phyloP scores from a whole-genome alignment of 92 coral and sea anemone species.

The Phenganax marumi region DNA sequence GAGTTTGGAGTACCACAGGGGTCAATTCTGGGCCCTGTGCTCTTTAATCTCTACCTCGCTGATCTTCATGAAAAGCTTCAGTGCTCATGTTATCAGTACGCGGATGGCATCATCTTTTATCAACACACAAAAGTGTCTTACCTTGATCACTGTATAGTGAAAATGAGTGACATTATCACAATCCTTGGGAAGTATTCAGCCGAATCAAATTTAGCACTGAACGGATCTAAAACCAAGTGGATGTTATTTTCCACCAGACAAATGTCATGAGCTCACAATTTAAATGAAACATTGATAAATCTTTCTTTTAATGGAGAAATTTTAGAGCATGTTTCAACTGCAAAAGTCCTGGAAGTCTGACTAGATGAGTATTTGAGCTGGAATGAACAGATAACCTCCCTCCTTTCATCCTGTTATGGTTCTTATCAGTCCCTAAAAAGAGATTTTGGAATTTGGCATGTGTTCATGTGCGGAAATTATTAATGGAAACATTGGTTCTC shows the following conservation, averaged over 20 bases:
- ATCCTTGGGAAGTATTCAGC: too few relatives aligned
- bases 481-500: slow-evolving; percentile 42
- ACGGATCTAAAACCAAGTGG: too few relatives aligned
- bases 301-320: slow-evolving; percentile 11
- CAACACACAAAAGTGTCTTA: too few relatives aligned
- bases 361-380: slow-evolving; percentile 35
- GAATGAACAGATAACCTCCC: slow-evolving; percentile 22
- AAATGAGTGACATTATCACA: too few relatives aligned
- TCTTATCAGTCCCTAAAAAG: slow-evolving; percentile 41
- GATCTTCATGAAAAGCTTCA: too few relatives aligned
- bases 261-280: slow-evolving; percentile 22
- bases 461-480: slow-evolving; percentile 41
- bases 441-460: slow-evolving; percentile 45
- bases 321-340: slow-evolving; percentile 9
- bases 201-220: too few relatives aligned
- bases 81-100: too few relatives aligned
- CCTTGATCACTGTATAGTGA: too few relatives aligned
- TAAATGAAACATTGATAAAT: slow-evolving; percentile 23
- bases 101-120: too few relatives aligned
- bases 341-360: slow-evolving; percentile 28
- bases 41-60: too few relatives aligned
- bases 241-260: slow-evolving; percentile 43
- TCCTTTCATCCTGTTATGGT: slow-evolving; percentile 39
- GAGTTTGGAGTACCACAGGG: too few relatives aligned
- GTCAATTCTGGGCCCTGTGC: too few relatives aligned